Evolutionary conservation across 1,140 invertebrate genomes (phyloP), one percentile per base, ranked within the genome.

Genomic region (Charaxes varanes): DNA sequence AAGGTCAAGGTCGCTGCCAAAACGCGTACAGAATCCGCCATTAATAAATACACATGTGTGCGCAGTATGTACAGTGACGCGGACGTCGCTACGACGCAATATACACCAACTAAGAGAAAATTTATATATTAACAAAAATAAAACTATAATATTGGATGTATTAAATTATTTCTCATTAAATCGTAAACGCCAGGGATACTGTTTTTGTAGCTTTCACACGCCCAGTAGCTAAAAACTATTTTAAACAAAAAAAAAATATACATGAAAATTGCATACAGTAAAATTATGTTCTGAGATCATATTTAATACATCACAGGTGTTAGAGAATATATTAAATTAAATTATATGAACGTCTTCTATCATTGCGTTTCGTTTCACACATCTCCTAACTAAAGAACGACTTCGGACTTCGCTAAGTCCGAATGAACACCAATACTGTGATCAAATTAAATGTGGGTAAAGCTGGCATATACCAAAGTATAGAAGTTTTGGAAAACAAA

Each of bases 221-320:
- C 35, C 28, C 53, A 43, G 62, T 58, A 63, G 68, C 58, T 67
- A 68, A 72, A 47, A 28, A 57, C 54, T 68, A 71, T 68, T 71
- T 70, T 63, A 67, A 69, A 66, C 56, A 67, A 64, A 66, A 63
- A 53, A 58, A 66, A 53, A 65, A 74, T 77, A 77, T 72, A 81
- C 68, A 82, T 79, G 81, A 79, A 74, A 24, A 73, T 74, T 67
- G 71, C 61, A 69, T 77, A 74, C 62, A 74, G 67, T 78, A 65
- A 73, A 79, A 83, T 83, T 78, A 81, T 76, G 65, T 73, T 77
- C 62, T 78, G 81, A 84, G 81, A 84, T 84, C 81, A 83, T 84
- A 84, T 82, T 83, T 82, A 82, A 83, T 81, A 84, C 76, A 84
- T 84, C 79, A 84, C 79, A 84, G 79, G 76, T 78, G 76, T 79